Conservation (phyloP, 2,888 invertebrate genomes). For the Pteria penguin region DNA sequence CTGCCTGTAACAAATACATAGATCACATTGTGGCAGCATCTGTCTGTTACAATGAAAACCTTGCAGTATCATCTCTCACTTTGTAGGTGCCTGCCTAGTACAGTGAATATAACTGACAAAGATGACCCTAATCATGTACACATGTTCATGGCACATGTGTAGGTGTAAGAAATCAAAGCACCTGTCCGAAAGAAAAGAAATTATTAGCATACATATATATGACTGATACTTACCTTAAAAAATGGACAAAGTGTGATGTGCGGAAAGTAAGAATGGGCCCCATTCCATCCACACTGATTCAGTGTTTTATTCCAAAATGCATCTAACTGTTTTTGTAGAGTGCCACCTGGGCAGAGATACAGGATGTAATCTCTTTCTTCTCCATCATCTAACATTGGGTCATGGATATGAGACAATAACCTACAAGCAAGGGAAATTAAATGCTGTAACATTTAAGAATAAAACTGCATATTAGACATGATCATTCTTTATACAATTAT, state of each 20-base stretch:
- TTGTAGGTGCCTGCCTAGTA: too few species aligned
- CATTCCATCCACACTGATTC: constrained; percentile 90
- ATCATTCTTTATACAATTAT: too few species aligned
- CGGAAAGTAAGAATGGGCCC: constrained; percentile 93
- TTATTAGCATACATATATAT: neutral
- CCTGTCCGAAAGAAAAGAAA: neutral
- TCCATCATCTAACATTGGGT: constrained; percentile 88
- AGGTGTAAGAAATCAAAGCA: constrained; percentile 74
- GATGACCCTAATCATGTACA: too few species aligned
- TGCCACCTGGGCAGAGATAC: constrained; percentile 91
- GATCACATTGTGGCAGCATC: too few species aligned
- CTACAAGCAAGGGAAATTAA: constrained; percentile 57
- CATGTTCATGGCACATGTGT: constrained; percentile 66
- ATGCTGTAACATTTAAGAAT: neutral
- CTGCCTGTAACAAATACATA: too few species aligned
- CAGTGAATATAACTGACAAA: too few species aligned
- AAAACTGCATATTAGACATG: neutral
- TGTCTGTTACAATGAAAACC: too few species aligned
- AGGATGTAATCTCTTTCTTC: constrained; percentile 91
- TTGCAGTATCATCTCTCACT: too few species aligned
- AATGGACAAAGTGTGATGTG: constrained; percentile 94
- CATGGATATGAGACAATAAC: constrained; percentile 93
- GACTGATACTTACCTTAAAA: constrained; percentile 82
- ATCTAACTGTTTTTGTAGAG: constrained; percentile 85
- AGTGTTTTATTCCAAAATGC: constrained; percentile 87